Conservation (phyloP, 2,888 invertebrate genomes). For the Pachycephus smyrnensis region DNA sequence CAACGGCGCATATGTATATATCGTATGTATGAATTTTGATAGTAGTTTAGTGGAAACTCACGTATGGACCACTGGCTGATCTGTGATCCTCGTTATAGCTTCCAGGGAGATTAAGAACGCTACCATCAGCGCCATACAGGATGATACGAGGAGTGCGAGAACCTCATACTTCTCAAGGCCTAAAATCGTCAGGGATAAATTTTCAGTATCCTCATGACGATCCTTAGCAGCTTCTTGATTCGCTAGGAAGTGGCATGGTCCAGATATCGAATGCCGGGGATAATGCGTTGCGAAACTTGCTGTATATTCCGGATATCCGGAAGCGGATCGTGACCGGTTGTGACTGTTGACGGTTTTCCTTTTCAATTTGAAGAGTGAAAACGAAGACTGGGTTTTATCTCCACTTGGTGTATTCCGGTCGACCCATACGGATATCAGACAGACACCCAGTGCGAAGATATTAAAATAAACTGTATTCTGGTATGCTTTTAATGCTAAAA, state of each 20-base stretch:
- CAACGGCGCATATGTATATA: neutral
- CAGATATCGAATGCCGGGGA: conserved; percentile 19
- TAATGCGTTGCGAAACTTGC: conserved; percentile 19
- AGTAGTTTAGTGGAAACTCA: conserved; percentile 29
- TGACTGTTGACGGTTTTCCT: conserved; percentile 19
- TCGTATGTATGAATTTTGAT: neutral
- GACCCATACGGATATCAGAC: conserved; percentile 49
- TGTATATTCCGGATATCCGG: conserved; percentile 27
- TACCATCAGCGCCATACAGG: conserved; percentile 36
- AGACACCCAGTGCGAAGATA: conserved; percentile 42
- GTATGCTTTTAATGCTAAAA: conserved; percentile 44
- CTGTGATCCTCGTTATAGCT: conserved; percentile 32
- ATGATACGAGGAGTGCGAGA: conserved; percentile 41
- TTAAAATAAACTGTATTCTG: conserved; percentile 46
- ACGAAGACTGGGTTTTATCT: neutral
- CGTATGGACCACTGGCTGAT: conserved; percentile 42
- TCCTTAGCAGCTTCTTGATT: conserved; percentile 6
- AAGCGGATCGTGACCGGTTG: conserved; percentile 15
- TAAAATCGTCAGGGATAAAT: conserved; percentile 16
- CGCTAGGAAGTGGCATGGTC: conserved; percentile 2
- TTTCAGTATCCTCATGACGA: conserved; percentile 13
- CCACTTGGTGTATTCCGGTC: conserved; percentile 33
- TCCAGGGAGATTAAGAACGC: conserved; percentile 33
- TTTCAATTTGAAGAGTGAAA: neutral
- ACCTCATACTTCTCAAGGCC: conserved; percentile 49